Base-by-base conservation (phyloP, 35 echinoderm and acorn worm species). In the Patiria miniata region DNA sequence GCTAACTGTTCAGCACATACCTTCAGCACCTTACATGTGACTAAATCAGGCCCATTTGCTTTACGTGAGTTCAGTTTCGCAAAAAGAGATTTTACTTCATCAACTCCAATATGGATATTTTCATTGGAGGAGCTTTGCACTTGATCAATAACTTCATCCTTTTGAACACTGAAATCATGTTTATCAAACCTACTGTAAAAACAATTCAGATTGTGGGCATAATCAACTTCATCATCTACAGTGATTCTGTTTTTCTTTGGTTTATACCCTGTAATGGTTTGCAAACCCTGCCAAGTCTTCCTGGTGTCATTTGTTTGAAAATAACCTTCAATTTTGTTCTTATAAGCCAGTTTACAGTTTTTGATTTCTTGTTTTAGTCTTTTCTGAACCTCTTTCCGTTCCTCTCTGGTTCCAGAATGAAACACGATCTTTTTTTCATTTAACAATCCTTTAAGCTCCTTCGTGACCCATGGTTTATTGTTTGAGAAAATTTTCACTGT, bases 101-200 rank as follows among this genome's bases (percentile, higher is more conserved):
- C 58, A 7, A 61, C 18, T 61, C 4, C 42, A 47, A 47, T 47
- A 47, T 4, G 4, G 12, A 12, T 47, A 12, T 47, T 12, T 12
- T 47, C 4, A 47, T 47, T 12, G 12, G 42, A 4, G 12, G 4
- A 6, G 42, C 4, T 47, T 47, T 47, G 4, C 42, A 47, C 4
- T 47, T 12, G 4, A 6, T 47, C 42, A 47, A 47, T 2, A 61
- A 19, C 18, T 61, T 61, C 58, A 29, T 61, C 18, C 18, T 61
- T 19, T 17, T 19, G 58, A 19, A 19, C 18, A 54, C 18, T 61
- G 18, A 61, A 61, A 61, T 61, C 26, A 61, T 22, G 18, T 4
- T 61, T 61, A 29, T 61, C 58, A 61, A 61, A 61, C 18, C 58
- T 61, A 29, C 58, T 7, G 18, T 61, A 61, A 61, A 61, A 61